Conservation (phyloP, 2,797 vertebrate species). For the Girardinus metallicus region DNA sequence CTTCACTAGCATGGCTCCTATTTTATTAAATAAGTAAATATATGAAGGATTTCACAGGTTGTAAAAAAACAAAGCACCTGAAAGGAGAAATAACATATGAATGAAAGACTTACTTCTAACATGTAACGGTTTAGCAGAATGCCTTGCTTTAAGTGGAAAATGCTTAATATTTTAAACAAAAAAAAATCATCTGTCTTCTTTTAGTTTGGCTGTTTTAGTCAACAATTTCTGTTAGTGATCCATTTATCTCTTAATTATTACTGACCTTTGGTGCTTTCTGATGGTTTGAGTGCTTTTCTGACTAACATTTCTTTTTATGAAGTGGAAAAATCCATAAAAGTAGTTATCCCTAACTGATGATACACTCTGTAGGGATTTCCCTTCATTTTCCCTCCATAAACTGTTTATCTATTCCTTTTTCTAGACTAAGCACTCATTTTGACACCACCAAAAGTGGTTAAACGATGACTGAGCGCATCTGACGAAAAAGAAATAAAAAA, state of each 20-base stretch:
- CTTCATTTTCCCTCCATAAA: background rate
- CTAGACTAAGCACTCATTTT: background rate
- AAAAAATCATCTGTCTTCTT: background rate
- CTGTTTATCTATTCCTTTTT: background rate
- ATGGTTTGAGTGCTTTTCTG: background rate
- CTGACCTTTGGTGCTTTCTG: background rate
- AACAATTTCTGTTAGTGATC: background rate
- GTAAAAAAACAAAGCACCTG: background rate
- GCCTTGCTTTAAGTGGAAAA: background rate
- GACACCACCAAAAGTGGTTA: background rate
- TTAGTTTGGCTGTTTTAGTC: background rate
- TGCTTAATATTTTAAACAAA: background rate
- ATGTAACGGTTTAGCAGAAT: background rate
- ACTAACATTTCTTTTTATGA: background rate
- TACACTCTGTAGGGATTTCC: background rate
- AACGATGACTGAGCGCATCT: background rate
- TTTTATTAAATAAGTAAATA: background rate
- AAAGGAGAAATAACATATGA: background rate
- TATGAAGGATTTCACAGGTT: background rate
- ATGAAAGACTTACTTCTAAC: background rate
- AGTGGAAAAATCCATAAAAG: background rate
- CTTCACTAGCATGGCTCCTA: background rate
- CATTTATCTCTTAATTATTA: background rate
- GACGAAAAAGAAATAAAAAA: background rate
- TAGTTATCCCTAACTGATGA: background rate